Conservation (phyloP, 2,888 invertebrate genomes). For the Hedya salicella region DNA sequence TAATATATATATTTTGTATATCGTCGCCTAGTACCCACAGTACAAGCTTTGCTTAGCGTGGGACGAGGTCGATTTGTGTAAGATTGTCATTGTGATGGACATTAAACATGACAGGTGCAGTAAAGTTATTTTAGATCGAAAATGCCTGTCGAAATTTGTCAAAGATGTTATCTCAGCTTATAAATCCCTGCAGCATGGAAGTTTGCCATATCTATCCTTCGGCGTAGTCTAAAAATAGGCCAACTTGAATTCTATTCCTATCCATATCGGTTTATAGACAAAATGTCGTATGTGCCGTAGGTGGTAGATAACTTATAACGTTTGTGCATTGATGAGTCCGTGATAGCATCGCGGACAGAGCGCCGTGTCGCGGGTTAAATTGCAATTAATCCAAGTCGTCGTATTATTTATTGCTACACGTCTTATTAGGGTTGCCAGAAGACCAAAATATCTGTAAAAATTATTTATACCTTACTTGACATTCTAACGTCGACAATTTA, state of each 20-base stretch:
- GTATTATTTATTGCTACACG: conserved; percentile 71
- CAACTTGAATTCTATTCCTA: conserved; percentile 29
- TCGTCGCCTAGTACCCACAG: no score
- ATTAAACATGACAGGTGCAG: not conserved
- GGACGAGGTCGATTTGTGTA: no score
- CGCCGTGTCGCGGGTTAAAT: conserved; percentile 71
- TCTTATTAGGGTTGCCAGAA: conserved; percentile 38
- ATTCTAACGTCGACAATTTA: no score
- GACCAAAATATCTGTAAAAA: no score
- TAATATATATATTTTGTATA: no score
- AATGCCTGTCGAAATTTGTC: not conserved
- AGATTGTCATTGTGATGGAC: no score
- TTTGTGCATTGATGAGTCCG: not conserved
- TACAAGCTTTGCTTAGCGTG: no score
- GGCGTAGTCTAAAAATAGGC: conserved; percentile 26
- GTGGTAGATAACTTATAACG: not conserved
- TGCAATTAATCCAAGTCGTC: conserved; percentile 73
- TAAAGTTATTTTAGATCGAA: not conserved
- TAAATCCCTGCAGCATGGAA: conserved; percentile 28
- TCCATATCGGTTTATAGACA: not conserved
- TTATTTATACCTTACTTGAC: no score
- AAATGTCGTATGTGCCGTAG: not conserved
- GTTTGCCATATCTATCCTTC: conserved; percentile 33
- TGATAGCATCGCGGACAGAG: conserved; percentile 32
- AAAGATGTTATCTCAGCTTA: conserved; percentile 7